Evolutionary conservation across 2,888 invertebrate genomes (phyloP), one percentile per base, ranked within the genome.

Genomic region (Sinentomon sp.): DNA sequence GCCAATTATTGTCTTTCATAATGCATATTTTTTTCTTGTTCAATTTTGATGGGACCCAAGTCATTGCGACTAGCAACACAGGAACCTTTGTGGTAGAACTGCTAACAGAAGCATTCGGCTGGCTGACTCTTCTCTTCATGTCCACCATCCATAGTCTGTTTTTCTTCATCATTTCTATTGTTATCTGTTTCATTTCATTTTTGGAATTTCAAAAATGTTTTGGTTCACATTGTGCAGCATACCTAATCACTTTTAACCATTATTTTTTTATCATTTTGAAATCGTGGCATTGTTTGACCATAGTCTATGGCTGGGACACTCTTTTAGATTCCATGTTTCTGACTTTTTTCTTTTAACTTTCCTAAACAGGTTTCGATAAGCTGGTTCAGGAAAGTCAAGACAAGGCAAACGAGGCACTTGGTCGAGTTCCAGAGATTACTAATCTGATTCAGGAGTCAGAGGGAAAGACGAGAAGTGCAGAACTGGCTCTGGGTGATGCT

Each of bases 371-470:
- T 49, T 94, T 92, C 58, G 82, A 87, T 50, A 66, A 73, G 35
- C 70, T 80, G 54, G 83, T 89, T 2, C 68, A 77, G 41, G 69
- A 71, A 40, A 85, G 78, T 36, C 73, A 77, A 36, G 63, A 67
- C 29, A 67, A 69, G 40, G 87, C 92, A 0, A 61, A 68, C 26
- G 62, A 72, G 38, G 80, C 87, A 0, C 54, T 83, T 10, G 53
- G 62, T 38, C 66, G 67, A 38, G 69, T 87, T 13, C 66, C 69
- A 1, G 63, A 66, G 37, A 85, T 92, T 34, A 64, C 73, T 46
- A 52, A 59, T 34, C 55, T 66, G 38, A 70, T 85, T 22, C 47
- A 55, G 16, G 68, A 73, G 42, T 78, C 83, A 0, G 65, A 68
- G 33, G 53, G 58, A 3, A 67, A 70, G 48, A 73, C 77, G 3